A percentile compares a stretch with the other conserved stretches of the same genome.
These are phyloP conservation scores for Drosophila picticornis DNA, from an alignment of 2,888 invertebrate genomes.

Conservation along the genomic window DNA sequence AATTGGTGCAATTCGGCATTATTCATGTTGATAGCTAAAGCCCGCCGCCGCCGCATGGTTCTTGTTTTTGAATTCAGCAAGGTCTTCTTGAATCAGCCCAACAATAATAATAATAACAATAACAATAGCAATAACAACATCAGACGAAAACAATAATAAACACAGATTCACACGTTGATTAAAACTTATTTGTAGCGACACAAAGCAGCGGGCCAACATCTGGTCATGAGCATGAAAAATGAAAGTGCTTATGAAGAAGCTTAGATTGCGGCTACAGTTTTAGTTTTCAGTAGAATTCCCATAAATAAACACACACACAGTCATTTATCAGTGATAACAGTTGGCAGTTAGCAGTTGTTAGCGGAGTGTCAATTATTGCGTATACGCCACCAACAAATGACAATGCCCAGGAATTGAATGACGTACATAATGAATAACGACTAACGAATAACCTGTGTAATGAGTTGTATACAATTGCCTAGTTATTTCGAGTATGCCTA, in stretches of 20 bases:
- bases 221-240: conserved; percentile 56
- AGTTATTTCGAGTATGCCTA: conserved; percentile 21
- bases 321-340: conserved; percentile 64
- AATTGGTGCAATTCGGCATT: conserved; percentile 80
- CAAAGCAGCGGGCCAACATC: conserved; percentile 46
- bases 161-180: conserved; percentile 78
- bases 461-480: conserved; percentile 40
- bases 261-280: conserved; percentile 7
- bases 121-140: conserved; percentile 32
- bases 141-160: conserved; percentile 25
- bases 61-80: conserved; percentile 58
- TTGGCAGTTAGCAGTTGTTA: conserved; percentile 24
- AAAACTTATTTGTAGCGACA: conserved; percentile 57
- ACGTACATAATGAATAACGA: conserved; percentile 25
- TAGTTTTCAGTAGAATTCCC: neutral
- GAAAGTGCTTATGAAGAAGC: conserved; percentile 41
- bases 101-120: conserved; percentile 31
- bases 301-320: neutral
- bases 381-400: conserved; percentile 49
- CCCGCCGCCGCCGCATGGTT: conserved; percentile 17
- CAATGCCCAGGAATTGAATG: conserved; percentile 39
- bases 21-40: conserved; percentile 65
- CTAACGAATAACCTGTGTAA: conserved; percentile 35
- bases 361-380: conserved; percentile 67
- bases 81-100: conserved; percentile 55